phyloP scores from a whole-genome alignment of 2,888 invertebrate genomes.

The Diarsia brunnea region DNA sequence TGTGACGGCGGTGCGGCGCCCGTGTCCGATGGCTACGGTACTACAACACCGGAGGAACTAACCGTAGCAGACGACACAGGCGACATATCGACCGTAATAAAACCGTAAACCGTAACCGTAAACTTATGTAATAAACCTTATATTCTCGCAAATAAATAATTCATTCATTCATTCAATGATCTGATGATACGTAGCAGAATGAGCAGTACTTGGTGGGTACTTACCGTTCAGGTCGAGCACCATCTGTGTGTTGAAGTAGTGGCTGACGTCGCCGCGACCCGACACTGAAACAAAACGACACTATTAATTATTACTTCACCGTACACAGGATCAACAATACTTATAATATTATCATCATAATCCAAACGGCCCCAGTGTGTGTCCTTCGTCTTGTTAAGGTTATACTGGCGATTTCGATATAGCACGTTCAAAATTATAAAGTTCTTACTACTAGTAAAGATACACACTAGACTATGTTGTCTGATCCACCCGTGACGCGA shows the following conservation, averaged over 20 bases:
- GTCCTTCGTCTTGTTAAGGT: not conserved
- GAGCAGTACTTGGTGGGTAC: conserved; percentile 66
- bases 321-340: not conserved
- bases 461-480: not conserved
- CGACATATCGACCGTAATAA: conserved; percentile 27
- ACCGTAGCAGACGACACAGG: no score
- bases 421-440: not conserved
- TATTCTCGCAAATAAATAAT: no score
- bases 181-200: no score
- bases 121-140: no score
- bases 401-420: not conserved
- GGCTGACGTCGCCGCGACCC: conserved; percentile 88
- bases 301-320: conserved; percentile 3
- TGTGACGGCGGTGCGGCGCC: conserved; percentile 60
- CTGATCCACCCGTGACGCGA: not conserved
- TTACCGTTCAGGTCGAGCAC: conserved; percentile 89
- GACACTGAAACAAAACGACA: conserved; percentile 84
- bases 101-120: no score
- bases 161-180: no score
- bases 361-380: not conserved
- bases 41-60: conserved; percentile 10
- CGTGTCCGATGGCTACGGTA: not conserved
- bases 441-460: not conserved
- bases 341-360: not conserved
- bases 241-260: conserved; percentile 89